phyloP scores from a whole-genome alignment of 2,797 vertebrate species.

The Uromys caudimaculatus region DNA sequence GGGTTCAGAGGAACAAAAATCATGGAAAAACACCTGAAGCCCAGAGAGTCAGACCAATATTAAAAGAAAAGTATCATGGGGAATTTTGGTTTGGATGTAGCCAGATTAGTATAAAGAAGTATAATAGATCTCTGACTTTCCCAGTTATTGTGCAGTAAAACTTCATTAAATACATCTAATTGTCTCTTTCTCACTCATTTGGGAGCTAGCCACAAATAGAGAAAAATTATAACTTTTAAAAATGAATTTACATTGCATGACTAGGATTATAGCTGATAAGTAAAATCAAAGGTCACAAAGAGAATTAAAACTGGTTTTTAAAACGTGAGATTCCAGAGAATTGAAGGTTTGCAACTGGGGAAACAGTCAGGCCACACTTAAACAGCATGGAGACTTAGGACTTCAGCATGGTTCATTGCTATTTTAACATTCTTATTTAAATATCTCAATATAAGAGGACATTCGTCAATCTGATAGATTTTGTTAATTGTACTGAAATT shows the following conservation, averaged over 20 bases:
- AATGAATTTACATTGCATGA: not conserved
- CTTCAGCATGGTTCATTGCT: not conserved
- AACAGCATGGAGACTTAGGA: not conserved
- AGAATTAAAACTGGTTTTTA: not conserved
- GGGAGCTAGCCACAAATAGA: not conserved
- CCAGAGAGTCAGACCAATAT: no score
- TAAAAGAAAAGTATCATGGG: not conserved
- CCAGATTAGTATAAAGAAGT: not conserved
- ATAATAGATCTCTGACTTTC: not conserved
- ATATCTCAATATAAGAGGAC: not conserved
- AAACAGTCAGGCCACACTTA: not conserved
- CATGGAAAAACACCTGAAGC: not conserved
- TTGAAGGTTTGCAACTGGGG: not conserved
- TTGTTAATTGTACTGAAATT: not conserved
- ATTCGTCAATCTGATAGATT: not conserved
- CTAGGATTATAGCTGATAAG: not conserved
- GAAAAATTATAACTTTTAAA: not conserved
- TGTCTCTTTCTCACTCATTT: not conserved
- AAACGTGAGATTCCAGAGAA: not conserved
- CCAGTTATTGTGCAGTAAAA: not conserved
- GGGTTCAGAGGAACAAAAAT: no score
- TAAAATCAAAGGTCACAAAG: not conserved
- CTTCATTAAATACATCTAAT: not conserved
- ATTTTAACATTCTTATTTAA: not conserved
- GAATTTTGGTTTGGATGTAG: not conserved